Conservation (phyloP, 2,888 invertebrate species). For the Seladonia tumulorum region DNA sequence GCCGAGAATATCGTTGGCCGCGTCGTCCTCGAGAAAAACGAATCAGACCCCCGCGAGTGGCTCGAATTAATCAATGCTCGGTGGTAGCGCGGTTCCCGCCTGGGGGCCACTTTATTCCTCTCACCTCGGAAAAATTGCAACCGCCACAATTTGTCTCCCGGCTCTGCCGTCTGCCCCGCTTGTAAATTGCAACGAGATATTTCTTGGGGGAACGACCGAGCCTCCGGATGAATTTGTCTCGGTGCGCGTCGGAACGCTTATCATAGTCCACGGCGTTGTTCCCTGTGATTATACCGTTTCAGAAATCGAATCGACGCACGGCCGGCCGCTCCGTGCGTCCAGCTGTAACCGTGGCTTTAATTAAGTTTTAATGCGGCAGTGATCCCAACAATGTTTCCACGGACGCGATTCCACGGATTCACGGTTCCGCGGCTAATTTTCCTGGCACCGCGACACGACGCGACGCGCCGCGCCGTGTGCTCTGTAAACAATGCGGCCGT, state of each 20-base stretch:
- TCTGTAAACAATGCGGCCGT: constrained; percentile 4
- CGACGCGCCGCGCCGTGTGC: no score
- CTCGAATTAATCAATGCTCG: constrained; percentile 61
- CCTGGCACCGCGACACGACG: constrained; percentile 5
- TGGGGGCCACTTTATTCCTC: constrained; percentile 51
- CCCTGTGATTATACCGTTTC: constrained; percentile 8
- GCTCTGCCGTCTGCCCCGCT: constrained; percentile 21
- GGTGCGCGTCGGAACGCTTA: constrained; percentile 6
- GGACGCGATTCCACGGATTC: not conserved
- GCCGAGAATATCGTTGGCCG: not conserved
- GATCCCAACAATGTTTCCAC: constrained; percentile 6
- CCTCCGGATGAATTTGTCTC: constrained; percentile 52
- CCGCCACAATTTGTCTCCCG: constrained; percentile 59
- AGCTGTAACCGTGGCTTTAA: constrained; percentile 12
- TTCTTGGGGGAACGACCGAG: constrained; percentile 52
- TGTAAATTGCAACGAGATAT: constrained; percentile 61
- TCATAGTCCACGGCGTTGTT: no score
- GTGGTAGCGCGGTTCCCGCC: constrained; percentile 27
- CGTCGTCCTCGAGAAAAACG: not conserved
- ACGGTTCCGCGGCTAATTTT: constrained; percentile 23
- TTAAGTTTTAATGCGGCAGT: constrained; percentile 38
- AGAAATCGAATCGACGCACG: constrained; percentile 4
- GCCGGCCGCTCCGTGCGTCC: not conserved
- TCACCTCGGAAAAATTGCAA: constrained; percentile 54
- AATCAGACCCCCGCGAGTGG: constrained; percentile 28